phyloP scores from a whole-genome alignment of 2,113 vertebrate species.

The Cisticola juncidis region DNA sequence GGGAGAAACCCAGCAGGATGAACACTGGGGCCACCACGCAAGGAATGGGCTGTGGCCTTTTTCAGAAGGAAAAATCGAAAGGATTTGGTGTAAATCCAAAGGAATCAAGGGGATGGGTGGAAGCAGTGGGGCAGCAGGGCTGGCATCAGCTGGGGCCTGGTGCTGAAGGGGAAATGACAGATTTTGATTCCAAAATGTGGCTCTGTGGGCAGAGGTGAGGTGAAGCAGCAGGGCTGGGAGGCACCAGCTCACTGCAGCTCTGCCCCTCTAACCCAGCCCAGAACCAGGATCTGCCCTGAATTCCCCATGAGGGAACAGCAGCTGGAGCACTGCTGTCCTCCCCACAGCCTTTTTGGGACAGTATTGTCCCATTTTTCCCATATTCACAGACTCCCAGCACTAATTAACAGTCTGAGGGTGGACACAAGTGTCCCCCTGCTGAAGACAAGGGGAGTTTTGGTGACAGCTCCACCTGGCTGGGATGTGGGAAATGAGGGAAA shows the following conservation, averaged over 20 bases:
- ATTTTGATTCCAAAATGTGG: neutral
- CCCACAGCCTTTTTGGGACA: neutral
- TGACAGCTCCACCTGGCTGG: neutral
- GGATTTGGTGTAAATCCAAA: neutral
- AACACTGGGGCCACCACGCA: neutral
- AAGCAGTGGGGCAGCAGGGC: neutral
- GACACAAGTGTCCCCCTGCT: neutral
- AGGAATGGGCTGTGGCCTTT: neutral
- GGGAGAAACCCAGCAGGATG: neutral
- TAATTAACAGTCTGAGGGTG: rapidly evolving
- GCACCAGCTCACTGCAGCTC: neutral
- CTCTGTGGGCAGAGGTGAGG: neutral
- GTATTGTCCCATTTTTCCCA: neutral
- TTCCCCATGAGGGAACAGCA: neutral
- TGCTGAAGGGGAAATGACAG: neutral
- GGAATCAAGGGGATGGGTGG: neutral
- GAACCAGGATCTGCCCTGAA: neutral
- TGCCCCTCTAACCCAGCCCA: neutral
- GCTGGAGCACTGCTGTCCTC: neutral
- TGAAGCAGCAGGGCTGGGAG: neutral
- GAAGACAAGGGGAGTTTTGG: neutral
- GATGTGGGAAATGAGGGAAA: neutral
- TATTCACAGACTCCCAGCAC: neutral
- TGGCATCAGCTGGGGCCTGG: neutral
- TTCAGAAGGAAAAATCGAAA: neutral